A percentile compares a stretch with the other conserved stretches of the same genome.
Conservation (phyloP, 2,888 invertebrate genomes). For the Esperia sulphurella region DNA sequence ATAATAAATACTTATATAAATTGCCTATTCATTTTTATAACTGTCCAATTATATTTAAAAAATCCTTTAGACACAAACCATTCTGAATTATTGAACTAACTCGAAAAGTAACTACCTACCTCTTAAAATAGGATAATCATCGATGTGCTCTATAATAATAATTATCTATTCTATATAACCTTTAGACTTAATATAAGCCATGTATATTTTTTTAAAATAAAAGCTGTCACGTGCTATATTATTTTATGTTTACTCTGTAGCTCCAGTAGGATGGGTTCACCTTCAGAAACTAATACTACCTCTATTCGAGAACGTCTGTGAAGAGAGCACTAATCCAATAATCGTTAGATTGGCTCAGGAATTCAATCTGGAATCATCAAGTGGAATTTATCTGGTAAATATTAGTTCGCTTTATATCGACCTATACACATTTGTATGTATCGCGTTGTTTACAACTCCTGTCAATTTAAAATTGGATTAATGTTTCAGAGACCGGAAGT, state of each 20-base stretch:
- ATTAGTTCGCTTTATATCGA: not conserved
- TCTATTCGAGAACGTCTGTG: constrained; percentile 66
- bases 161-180: no score
- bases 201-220: no score
- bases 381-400: constrained; percentile 52
- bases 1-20: no score
- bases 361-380: constrained; percentile 41
- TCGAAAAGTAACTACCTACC: no score
- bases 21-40: no score
- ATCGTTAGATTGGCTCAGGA: constrained; percentile 42
- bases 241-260: constrained; percentile 26
- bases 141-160: no score
- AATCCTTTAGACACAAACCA: no score
- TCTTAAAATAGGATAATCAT: no score
- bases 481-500: constrained; percentile 49
- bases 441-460: not conserved
- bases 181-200: no score
- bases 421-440: not conserved
- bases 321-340: constrained; percentile 43
- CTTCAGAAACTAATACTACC: constrained; percentile 56
- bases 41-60: no score
- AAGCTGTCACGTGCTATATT: not conserved
- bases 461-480: not conserved
- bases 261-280: constrained; percentile 48
- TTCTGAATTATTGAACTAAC: no score